Conservation (phyloP, 2,113 vertebrate species). For the Scopus umbretta region DNA sequence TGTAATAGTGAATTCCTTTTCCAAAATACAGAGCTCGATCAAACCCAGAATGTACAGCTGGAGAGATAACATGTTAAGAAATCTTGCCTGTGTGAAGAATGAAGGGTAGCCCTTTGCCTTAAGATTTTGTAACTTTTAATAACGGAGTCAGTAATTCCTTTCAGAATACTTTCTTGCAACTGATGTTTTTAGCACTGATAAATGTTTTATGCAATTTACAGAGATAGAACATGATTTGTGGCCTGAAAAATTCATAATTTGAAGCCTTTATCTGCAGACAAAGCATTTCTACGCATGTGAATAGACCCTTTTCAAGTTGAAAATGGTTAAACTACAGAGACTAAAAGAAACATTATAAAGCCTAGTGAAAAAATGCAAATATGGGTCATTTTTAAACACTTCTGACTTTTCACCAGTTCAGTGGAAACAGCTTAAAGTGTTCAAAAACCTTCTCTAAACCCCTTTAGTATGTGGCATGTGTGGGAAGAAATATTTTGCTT, state of each 20-base stretch:
- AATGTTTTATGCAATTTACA: neutral
- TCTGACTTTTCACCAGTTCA: neutral
- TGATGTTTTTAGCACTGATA: neutral
- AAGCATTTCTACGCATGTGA: neutral
- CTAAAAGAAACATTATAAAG: neutral
- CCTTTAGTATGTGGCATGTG: constrained; percentile 3
- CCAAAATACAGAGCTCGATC: neutral
- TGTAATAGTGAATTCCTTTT: neutral
- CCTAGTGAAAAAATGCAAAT: neutral
- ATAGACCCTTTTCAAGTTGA: neutral
- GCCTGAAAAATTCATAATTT: neutral
- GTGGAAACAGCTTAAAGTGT: neutral
- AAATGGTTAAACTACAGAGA: neutral
- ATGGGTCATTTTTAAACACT: neutral
- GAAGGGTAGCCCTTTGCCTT: neutral
- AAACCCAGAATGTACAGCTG: neutral
- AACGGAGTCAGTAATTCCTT: neutral
- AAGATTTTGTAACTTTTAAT: neutral
- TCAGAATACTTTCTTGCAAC: neutral
- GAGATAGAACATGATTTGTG: neutral
- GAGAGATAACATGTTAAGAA: neutral
- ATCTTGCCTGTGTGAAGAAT: neutral
- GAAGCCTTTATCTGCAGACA: neutral
- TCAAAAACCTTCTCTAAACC: neutral
- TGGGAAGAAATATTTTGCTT: constrained; percentile 53